These are phyloP conservation scores for Anolis apletophallus DNA, from an alignment of 2,797 vertebrate genomes.

Conservation along the genomic window DNA sequence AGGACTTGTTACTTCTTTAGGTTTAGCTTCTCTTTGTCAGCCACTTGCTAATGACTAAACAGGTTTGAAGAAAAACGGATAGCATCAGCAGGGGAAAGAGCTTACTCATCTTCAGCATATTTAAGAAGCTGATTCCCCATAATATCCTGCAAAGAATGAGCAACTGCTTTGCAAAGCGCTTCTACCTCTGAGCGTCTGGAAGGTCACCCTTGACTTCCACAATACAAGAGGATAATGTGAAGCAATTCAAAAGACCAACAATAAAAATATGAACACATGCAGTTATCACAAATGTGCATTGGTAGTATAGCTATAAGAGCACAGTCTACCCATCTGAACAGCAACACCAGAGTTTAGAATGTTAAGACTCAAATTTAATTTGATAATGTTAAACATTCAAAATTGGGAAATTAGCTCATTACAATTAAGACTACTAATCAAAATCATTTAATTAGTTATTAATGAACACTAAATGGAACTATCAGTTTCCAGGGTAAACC, in stretches of 20 bases:
- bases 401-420: too few relatives aligned
- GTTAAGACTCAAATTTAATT: too few relatives aligned
- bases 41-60: conserved; percentile 45
- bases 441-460: too few relatives aligned
- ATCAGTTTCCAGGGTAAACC: too few relatives aligned
- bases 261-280: background rate
- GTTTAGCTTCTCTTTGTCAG: conserved; percentile 13
- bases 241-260: background rate
- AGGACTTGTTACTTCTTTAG: background rate
- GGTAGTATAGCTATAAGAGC: accelerated
- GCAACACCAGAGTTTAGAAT: background rate
- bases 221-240: conserved; percentile 14
- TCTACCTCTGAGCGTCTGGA: conserved; percentile 22
- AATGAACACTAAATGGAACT: too few relatives aligned
- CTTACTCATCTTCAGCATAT: conserved; percentile 14
- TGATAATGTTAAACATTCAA: too few relatives aligned
- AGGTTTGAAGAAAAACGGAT: conserved; percentile 41
- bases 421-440: too few relatives aligned
- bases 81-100: conserved; percentile 29
- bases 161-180: conserved; percentile 28
- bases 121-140: conserved; percentile 23
- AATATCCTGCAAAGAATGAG: conserved; percentile 11
- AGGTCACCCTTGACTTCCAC: conserved; percentile 19
- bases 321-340: conserved; percentile 23
- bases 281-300: background rate